Percentiles rank a stretch among this genome's conserved stretches.
These are phyloP conservation scores for Eremophila alpestris DNA, from an alignment of 2,797 vertebrate species.

Conservation along the genomic window DNA sequence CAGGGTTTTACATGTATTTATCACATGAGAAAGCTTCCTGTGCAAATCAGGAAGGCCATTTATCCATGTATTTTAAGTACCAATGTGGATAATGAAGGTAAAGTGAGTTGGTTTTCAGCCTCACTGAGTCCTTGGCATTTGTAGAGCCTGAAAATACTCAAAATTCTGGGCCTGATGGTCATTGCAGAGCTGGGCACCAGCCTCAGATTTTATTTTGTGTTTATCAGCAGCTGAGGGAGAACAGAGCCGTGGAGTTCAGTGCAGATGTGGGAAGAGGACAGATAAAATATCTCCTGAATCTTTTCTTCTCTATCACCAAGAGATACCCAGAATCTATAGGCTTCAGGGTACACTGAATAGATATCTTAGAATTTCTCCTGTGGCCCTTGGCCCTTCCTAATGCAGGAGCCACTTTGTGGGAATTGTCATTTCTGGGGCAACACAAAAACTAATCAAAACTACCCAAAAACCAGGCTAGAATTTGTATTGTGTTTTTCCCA, in stretches of 20 bases:
- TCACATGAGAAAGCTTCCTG: not conserved
- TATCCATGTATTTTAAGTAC: not conserved
- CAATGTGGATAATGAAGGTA: not conserved
- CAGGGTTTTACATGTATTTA: not conserved
- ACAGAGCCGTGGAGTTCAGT: accelerated
- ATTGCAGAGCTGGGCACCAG: not conserved
- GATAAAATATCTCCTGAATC: not conserved
- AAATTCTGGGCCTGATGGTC: not conserved
- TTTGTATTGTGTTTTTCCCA: not conserved
- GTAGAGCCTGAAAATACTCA: not conserved
- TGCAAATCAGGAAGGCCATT: not conserved
- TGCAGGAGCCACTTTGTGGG: not conserved
- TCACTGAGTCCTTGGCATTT: not conserved
- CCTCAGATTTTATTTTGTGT: not conserved
- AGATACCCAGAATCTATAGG: not conserved
- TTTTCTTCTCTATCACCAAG: not conserved
- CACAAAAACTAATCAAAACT: not conserved
- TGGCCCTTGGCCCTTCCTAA: not conserved
- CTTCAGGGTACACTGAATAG: not conserved
- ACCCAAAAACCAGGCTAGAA: not conserved
- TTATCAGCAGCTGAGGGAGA: not conserved
- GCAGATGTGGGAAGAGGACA: not conserved
- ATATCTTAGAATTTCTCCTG: not conserved
- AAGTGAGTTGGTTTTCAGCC: not conserved
- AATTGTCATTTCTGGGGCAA: not conserved